These are phyloP conservation scores for Sarcoramphus papa DNA, from an alignment of 2,797 vertebrate genomes.

Conservation along the genomic window DNA sequence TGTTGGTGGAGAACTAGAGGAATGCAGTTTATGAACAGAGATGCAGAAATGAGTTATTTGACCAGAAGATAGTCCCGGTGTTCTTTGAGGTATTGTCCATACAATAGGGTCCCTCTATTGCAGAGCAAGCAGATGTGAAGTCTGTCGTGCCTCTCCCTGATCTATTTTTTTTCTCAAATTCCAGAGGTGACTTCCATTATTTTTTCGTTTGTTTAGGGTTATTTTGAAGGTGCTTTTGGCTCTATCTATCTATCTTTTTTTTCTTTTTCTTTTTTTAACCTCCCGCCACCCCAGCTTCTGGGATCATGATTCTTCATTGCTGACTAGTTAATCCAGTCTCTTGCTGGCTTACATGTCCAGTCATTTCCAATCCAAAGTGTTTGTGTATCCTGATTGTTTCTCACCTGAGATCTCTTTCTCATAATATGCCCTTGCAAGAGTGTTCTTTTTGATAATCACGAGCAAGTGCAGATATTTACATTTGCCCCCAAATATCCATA, in stretches of 20 bases:
- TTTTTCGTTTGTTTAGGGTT: neutral
- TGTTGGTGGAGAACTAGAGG: neutral
- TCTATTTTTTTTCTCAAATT: neutral
- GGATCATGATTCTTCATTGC: neutral
- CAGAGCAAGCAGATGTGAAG: neutral
- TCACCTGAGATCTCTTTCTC: neutral
- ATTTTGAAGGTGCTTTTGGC: neutral
- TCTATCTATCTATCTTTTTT: no score
- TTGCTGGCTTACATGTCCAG: neutral
- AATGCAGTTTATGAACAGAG: neutral
- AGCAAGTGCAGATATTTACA: neutral
- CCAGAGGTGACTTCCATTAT: neutral
- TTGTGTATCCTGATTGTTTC: neutral
- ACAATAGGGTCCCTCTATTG: neutral
- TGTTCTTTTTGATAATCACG: neutral
- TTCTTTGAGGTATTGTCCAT: neutral
- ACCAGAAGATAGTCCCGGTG: neutral
- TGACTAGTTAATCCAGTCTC: neutral
- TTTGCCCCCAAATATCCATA: neutral
- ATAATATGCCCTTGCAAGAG: neutral
- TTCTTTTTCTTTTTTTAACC: neutral
- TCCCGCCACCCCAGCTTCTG: rapidly evolving
- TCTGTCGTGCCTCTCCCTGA: neutral
- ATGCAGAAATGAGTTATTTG: neutral
- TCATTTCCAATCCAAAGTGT: neutral